A percentile compares a stretch with the other conserved stretches of the same genome.
phyloP scores from a whole-genome alignment of 2,888 invertebrate genomes.

The Amphipoea lucens region DNA sequence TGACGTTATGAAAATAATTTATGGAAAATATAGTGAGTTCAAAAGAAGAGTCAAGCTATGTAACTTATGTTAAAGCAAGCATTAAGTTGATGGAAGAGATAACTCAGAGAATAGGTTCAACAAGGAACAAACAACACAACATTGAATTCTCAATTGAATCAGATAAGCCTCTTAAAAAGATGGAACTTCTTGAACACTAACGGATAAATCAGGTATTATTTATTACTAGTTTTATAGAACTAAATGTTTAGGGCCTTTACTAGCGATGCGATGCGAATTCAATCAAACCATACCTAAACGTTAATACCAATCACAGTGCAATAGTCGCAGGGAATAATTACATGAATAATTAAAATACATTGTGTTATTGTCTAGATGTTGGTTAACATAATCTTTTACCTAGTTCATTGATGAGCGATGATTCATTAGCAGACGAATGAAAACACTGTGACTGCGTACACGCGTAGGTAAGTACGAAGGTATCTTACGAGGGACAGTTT shows the following conservation, averaged over 20 bases:
- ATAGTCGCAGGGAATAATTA: conserved; percentile 4
- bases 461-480: not conserved
- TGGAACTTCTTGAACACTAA: not conserved
- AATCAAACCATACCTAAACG: conserved; percentile 4
- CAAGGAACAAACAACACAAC: not conserved
- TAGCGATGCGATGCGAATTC: not conserved
- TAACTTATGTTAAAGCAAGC: not conserved
- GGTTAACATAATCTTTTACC: conserved; percentile 21
- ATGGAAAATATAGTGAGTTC: not conserved
- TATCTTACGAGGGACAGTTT: conserved; percentile 42
- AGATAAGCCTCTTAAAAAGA: not conserved
- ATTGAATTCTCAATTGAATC: not conserved
- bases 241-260: not conserved
- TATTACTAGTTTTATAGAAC: not conserved
- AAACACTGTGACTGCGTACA: conserved; percentile 20
- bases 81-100: not conserved
- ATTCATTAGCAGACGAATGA: conserved; percentile 22
- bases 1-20: not conserved
- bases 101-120: not conserved
- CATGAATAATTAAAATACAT: not conserved
- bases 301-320: not conserved
- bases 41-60: not conserved
- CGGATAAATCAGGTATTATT: not conserved
- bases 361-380: conserved; percentile 22
- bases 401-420: conserved; percentile 22